Conservation (phyloP, 2,888 invertebrate species). For the Anagyrus pseudococci region DNA sequence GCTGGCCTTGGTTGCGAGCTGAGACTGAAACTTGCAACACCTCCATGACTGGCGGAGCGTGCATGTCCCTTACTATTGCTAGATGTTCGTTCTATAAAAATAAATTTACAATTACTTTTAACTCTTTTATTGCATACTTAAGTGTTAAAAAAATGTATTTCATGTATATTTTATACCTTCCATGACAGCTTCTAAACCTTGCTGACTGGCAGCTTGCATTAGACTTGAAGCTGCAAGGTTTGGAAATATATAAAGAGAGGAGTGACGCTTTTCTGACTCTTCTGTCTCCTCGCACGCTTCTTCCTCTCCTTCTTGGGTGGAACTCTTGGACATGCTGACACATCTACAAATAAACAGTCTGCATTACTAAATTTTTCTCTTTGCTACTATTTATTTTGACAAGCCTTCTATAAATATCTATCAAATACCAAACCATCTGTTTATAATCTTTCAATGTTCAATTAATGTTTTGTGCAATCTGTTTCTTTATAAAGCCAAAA, state of each 20-base stretch:
- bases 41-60: constrained; percentile 87
- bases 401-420: not conserved
- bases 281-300: constrained; percentile 51
- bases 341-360: constrained; percentile 63
- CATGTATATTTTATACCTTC: not conserved
- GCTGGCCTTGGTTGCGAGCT: not conserved
- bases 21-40: constrained; percentile 63
- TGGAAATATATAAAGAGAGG: constrained; percentile 57
- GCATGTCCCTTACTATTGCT: constrained; percentile 66
- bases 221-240: too few relatives aligned
- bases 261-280: constrained; percentile 47
- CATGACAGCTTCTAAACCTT: not conserved
- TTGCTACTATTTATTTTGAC: too few relatives aligned
- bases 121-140: not conserved
- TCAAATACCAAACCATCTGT: too few relatives aligned
- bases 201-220: not conserved
- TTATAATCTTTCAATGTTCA: too few relatives aligned
- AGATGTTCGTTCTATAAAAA: not conserved
- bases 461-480: too few relatives aligned
- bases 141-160: not conserved
- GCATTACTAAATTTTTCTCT: not conserved
- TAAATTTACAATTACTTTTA: not conserved
- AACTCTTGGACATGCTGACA: constrained; percentile 73
- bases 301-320: constrained; percentile 63
- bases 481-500: too few relatives aligned